Base-by-base conservation (phyloP, 1,140 invertebrate species). In the Saccostrea echinata region DNA sequence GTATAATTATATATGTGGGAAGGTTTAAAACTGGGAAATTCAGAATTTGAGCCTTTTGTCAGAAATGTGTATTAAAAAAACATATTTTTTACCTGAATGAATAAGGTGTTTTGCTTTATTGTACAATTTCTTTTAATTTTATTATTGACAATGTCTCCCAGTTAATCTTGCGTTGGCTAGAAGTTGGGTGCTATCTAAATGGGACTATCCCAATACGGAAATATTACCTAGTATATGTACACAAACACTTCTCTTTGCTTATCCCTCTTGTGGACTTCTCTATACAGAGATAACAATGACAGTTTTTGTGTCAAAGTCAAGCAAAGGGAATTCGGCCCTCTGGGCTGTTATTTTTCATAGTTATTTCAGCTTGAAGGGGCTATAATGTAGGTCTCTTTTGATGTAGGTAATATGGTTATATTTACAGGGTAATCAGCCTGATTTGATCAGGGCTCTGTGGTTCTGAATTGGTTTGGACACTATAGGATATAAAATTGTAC, bases 261-360 rank as follows among this genome's bases (percentile, higher is more conserved):
- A 76, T 76, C 68, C 68, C 68, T 76, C 24, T 76, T 76, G 27
- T 27, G 3, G 16, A n/a, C 30, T 76, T 76, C 68, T 76, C 27
- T 76, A 33, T 76, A 76, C 30, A 76, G 12, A 30, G 68, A 76
- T 30, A 76, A 76, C 68, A 76, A 76, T 76, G 68, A 76, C 68
- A 76, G 68, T 76, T 76, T 76, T 76, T 76, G 68, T 76, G 68
- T 76, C 68, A 76, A 76, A 76, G 68, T 76, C 68, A 76, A 76
- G 68, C 57, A 33, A 16, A 27, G 30, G 27, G 68, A 33, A 76
- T 27, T 76, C 24, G 27, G 68, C 27, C 68, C 68, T 76, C 30
- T 30, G 68, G 68, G 68, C 68, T 76, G 68, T 76, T 76, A 76
- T 76, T 76, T 76, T 76, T 76, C 68, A 76, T 27, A 76, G 68